These are phyloP conservation scores for Neoascia interrupta DNA, from an alignment of 2,888 invertebrate species.

Conservation along the genomic window DNA sequence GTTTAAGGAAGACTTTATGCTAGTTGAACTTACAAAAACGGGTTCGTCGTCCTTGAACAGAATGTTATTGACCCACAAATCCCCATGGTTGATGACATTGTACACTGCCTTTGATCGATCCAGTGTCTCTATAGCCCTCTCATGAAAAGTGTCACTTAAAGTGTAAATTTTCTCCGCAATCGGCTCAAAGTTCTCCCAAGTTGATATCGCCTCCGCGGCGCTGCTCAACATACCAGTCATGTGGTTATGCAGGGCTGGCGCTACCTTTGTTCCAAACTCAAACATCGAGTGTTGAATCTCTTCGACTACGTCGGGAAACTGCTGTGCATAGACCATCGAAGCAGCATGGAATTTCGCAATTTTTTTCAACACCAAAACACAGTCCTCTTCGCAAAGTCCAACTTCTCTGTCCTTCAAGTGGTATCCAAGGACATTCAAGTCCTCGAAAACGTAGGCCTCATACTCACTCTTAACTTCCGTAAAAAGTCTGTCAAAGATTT, in stretches of 20 bases:
- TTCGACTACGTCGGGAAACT: constrained; percentile 68
- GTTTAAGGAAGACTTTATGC: neutral
- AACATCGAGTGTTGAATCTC: constrained; percentile 68
- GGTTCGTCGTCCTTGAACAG: constrained; percentile 78
- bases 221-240: constrained; percentile 20
- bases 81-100: constrained; percentile 80
- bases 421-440: constrained; percentile 75
- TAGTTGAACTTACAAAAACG: constrained; percentile 22
- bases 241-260: constrained; percentile 15
- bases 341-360: constrained; percentile 81
- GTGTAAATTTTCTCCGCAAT: constrained; percentile 77
- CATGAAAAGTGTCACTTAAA: constrained; percentile 70
- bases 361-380: constrained; percentile 79
- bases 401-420: constrained; percentile 78
- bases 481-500: constrained; percentile 45
- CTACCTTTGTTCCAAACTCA: constrained; percentile 59
- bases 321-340: constrained; percentile 78
- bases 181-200: constrained; percentile 76
- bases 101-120: constrained; percentile 7
- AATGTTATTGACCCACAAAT: constrained; percentile 81
- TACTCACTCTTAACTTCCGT: neutral
- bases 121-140: constrained; percentile 49
- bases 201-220: constrained; percentile 73
- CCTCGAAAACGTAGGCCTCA: constrained; percentile 56
- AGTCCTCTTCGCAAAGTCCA: constrained; percentile 80